A percentile compares a stretch with the other conserved stretches of the same genome.
These are phyloP conservation scores for Distichodus sexfasciatus DNA, from an alignment of 2,797 vertebrate genomes.

Conservation along the genomic window DNA sequence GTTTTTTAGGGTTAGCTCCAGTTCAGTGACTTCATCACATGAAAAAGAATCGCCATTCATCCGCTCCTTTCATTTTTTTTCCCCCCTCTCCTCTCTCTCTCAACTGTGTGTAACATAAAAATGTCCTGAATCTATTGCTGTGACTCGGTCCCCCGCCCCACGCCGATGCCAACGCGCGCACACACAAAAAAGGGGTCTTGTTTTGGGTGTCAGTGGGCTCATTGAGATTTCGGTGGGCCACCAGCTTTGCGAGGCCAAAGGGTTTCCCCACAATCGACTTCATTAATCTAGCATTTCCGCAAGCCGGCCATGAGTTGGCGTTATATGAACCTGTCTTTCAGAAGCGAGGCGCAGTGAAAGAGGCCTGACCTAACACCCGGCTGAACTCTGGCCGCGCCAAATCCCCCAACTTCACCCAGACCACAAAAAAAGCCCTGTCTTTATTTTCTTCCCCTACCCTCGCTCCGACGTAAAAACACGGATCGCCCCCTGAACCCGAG, in stretches of 20 bases:
- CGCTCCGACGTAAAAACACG: slow-evolving; percentile 52
- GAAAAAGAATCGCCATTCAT: slow-evolving; percentile 54
- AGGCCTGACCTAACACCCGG: slow-evolving; percentile 52
- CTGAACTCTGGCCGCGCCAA: slow-evolving; percentile 45
- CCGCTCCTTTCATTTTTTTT: slow-evolving; percentile 27
- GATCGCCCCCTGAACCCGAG: slow-evolving; percentile 43
- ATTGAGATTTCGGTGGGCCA: slow-evolving; percentile 59
- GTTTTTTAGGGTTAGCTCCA: slow-evolving; percentile 52
- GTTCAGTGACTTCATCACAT: slow-evolving; percentile 54
- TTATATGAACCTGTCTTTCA: slow-evolving; percentile 63
- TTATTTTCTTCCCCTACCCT: slow-evolving; percentile 37
- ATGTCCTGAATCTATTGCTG: slow-evolving; percentile 47
- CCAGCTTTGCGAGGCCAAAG: slow-evolving; percentile 57
- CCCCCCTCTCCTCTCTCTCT: background rate
- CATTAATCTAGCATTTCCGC: slow-evolving; percentile 62
- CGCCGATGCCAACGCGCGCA: no score
- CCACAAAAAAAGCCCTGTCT: slow-evolving; percentile 53
- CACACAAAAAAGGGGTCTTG: slow-evolving; percentile 49
- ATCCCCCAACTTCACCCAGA: slow-evolving; percentile 53
- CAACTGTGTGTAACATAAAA: slow-evolving; percentile 46
- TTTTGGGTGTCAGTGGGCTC: slow-evolving; percentile 54
- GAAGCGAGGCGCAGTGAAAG: slow-evolving; percentile 45
- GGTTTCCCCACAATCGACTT: slow-evolving; percentile 59
- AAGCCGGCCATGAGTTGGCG: slow-evolving; percentile 57
- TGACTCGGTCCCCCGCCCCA: slow-evolving; percentile 33